These are phyloP conservation scores for Porites rus DNA, from an alignment of 92 coral and sea anemone species.

Conservation along the genomic window DNA sequence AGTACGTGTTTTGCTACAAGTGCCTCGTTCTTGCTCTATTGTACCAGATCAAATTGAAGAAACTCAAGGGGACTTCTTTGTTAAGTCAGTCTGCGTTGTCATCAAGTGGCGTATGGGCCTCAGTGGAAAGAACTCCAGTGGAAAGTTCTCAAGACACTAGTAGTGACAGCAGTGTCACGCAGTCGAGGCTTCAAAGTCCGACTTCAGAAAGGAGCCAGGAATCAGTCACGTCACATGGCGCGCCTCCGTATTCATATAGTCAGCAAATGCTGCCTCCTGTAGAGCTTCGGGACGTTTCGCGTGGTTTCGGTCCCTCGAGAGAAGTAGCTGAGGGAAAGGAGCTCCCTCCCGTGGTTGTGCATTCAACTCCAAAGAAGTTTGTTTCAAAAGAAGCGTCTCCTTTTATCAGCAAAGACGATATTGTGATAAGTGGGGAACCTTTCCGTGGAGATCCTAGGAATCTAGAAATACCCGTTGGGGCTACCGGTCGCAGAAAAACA, in stretches of 20 bases:
- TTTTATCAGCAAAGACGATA: not conserved
- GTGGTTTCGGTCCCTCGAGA: not conserved
- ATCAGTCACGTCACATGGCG: conserved; percentile 21
- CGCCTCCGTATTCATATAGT: conserved; percentile 66
- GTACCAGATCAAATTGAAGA: conserved; percentile 44
- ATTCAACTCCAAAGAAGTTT: conserved; percentile 31
- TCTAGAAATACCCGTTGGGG: conserved; percentile 22
- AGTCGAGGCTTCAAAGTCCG: conserved; percentile 10
- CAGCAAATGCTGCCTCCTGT: conserved; percentile 41
- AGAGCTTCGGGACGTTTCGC: not conserved
- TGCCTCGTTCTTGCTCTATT: conserved; percentile 58
- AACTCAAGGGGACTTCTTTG: conserved; percentile 35
- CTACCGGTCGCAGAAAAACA: conserved; percentile 23
- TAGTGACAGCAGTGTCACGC: conserved; percentile 3
- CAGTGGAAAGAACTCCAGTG: conserved; percentile 11
- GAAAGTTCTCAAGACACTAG: conserved; percentile 19
- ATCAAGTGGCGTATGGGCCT: conserved; percentile 18
- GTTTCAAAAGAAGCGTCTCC: not conserved
- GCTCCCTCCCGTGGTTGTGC: conserved; percentile 35
- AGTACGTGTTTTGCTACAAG: conserved; percentile 63
- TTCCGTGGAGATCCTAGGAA: not conserved
- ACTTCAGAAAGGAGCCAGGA: not conserved
- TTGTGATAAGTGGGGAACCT: not conserved
- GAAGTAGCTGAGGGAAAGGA: not conserved
- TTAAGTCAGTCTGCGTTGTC: conserved; percentile 43